Conservation (phyloP, 2,113 vertebrate species). For the Corvus cornix region DNA sequence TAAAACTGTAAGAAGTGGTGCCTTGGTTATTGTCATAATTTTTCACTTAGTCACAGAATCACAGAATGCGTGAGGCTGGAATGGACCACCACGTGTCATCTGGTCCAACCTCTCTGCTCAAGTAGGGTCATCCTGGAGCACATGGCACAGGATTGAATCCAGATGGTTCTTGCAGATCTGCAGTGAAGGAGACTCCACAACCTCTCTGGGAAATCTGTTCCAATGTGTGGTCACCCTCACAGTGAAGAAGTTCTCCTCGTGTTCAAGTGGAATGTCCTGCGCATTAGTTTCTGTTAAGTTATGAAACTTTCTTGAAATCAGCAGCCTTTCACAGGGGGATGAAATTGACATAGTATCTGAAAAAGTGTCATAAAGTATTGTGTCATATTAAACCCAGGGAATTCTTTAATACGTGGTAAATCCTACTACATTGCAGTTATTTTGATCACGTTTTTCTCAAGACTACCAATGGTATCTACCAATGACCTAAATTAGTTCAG, state of each 20-base stretch:
- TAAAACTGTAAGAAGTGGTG: neutral
- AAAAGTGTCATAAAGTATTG: neutral
- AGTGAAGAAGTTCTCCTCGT: neutral
- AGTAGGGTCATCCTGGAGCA: neutral
- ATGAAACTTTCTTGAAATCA: neutral
- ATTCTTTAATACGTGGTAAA: neutral
- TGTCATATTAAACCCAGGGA: neutral
- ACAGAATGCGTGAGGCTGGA: rapidly evolving
- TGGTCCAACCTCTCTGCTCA: neutral
- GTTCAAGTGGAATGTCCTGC: neutral
- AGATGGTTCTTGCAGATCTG: neutral
- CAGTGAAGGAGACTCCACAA: neutral
- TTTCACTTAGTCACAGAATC: neutral
- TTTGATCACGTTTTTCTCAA: neutral
- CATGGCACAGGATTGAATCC: neutral
- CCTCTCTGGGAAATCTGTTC: neutral
- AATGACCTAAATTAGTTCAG: neutral
- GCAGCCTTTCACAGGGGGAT: neutral
- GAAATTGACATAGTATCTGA: neutral
- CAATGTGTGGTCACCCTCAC: too few species aligned
- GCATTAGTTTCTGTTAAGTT: neutral
- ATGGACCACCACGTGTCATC: neutral
- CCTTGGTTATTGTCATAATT: neutral
- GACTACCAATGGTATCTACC: neutral
- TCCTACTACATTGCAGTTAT: neutral